Conservation (phyloP, 1,140 invertebrate species). For the Linepithema humile region DNA sequence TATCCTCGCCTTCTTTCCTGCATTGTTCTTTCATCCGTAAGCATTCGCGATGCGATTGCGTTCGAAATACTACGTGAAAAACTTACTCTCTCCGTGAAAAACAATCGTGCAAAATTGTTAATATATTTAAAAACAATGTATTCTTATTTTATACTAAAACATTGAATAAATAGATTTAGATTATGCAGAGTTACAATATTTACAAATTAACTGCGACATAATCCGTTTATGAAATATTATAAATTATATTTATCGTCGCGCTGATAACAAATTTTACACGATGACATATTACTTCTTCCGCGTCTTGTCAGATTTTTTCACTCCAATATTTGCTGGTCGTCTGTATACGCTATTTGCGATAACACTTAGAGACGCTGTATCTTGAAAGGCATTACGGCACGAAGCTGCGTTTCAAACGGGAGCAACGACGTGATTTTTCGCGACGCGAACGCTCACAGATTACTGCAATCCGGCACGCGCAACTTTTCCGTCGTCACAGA, state of each 20-base stretch:
- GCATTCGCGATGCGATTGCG: not conserved
- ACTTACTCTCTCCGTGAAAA: not conserved
- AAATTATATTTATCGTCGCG: not conserved
- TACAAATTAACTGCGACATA: too few relatives aligned
- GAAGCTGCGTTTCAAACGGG: not conserved
- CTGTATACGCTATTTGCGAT: not conserved
- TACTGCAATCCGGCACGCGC: slow-evolving; percentile 38
- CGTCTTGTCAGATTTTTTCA: not conserved
- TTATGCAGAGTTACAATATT: too few relatives aligned
- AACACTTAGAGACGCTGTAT: not conserved
- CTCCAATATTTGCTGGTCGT: not conserved
- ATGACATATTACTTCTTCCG: slow-evolving; percentile 20
- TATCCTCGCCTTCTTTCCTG: not conserved
- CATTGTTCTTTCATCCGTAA: not conserved
- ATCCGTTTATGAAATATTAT: not conserved
- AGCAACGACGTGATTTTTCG: slow-evolving; percentile 38
- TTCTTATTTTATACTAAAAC: too few relatives aligned
- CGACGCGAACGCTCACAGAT: slow-evolving; percentile 22
- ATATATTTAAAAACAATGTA: too few relatives aligned
- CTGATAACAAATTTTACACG: slow-evolving; percentile 5
- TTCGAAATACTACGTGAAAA: not conserved
- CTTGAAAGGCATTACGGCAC: slow-evolving; percentile 1
- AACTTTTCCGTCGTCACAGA: slow-evolving; percentile 44
- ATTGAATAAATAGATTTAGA: too few relatives aligned
- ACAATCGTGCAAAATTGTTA: not conserved